These are phyloP conservation scores for Dendroctonus valens DNA, from an alignment of 1,140 invertebrate species.

Conservation along the genomic window DNA sequence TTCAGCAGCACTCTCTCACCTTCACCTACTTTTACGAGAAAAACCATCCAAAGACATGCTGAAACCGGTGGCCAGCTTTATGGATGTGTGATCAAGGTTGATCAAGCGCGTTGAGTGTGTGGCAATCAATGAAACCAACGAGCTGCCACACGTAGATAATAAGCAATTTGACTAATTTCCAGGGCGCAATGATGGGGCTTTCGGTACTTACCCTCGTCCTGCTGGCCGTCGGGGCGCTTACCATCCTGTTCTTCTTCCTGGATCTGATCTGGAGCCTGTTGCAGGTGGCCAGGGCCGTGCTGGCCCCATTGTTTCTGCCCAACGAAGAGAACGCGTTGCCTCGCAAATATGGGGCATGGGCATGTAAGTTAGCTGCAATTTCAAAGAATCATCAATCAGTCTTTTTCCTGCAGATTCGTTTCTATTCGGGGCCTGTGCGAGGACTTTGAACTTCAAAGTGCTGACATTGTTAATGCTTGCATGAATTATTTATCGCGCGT, in stretches of 20 bases:
- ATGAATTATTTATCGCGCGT: too few relatives aligned
- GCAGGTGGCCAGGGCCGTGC: constrained; percentile 33
- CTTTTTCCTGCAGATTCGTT: too few relatives aligned
- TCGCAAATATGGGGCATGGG: constrained; percentile 44
- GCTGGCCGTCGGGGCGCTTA: constrained; percentile 34
- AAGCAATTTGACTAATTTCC: background rate
- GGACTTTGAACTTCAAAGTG: too few relatives aligned
- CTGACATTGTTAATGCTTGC: too few relatives aligned
- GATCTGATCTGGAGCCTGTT: constrained; percentile 37
- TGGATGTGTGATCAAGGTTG: constrained; percentile 6
- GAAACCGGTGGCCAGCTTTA: background rate
- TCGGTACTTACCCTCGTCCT: constrained; percentile 25
- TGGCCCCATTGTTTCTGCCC: constrained; percentile 41
- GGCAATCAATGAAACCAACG: background rate
- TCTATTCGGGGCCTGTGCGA: too few relatives aligned
- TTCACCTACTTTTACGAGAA: too few relatives aligned
- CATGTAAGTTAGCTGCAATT: constrained; percentile 37
- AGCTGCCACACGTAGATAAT: background rate
- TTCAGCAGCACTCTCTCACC: too few relatives aligned
- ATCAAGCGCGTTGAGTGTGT: constrained; percentile 1
- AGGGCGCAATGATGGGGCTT: constrained; percentile 1
- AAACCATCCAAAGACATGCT: too few relatives aligned
- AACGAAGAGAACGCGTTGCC: constrained; percentile 39
- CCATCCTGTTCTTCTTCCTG: constrained; percentile 35
- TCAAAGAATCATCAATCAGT: too few relatives aligned